A percentile compares a stretch with the other conserved stretches of the same genome.
phyloP scores from a whole-genome alignment of 2,888 invertebrate genomes.

The Hirtodrosophila duncani region DNA sequence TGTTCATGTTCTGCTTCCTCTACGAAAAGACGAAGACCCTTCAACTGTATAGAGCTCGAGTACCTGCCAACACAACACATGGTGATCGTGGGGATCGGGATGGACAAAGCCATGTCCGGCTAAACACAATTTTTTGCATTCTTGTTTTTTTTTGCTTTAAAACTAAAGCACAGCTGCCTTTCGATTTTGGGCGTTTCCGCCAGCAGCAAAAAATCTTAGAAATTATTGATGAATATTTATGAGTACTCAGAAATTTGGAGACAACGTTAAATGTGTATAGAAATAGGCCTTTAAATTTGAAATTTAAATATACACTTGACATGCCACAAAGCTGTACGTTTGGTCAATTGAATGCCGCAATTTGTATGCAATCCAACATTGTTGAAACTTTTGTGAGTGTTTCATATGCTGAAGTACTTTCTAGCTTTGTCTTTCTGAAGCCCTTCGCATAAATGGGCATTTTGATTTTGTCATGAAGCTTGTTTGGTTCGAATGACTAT shows the following conservation, averaged over 20 bases:
- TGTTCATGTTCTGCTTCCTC: conserved; percentile 25
- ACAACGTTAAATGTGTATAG: no score
- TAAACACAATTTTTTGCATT: conserved; percentile 39
- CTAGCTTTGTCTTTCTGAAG: no score
- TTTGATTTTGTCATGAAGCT: no score
- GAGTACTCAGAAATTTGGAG: no score
- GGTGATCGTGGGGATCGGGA: no score
- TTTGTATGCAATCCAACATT: no score
- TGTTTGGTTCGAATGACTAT: no score
- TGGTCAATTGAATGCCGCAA: no score
- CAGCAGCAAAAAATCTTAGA: no score
- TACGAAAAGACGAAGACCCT: conserved; percentile 19
- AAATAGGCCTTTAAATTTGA: conserved; percentile 23
- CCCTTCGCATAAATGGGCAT: no score
- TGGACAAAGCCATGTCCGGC: conserved; percentile 48
- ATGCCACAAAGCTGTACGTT: conserved; percentile 2
- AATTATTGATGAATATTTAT: no score
- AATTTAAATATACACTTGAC: conserved; percentile 30
- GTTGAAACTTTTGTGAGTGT: not conserved
- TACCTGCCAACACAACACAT: conserved; percentile 23
- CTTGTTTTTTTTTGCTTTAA: conserved; percentile 13
- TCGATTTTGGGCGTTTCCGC: conserved; percentile 20
- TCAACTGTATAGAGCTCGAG: not conserved
- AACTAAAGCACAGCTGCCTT: conserved; percentile 16
- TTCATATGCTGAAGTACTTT: no score